phyloP scores from a whole-genome alignment of 1,140 invertebrate genomes.

The Pogonognathellus flavescens region DNA sequence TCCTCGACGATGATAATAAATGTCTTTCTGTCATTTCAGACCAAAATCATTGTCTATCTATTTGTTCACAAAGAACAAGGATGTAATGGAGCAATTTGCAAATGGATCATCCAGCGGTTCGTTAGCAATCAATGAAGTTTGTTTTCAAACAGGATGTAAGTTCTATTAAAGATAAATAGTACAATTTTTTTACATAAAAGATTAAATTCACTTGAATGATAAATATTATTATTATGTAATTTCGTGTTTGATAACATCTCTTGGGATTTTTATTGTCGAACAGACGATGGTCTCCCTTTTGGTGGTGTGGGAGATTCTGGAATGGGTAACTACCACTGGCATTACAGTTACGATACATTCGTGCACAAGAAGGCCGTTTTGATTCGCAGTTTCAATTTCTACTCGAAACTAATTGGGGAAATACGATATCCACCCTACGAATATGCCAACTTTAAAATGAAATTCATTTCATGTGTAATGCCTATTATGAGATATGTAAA shows the following conservation, averaged over 20 bases:
- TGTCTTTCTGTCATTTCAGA: conserved; percentile 22
- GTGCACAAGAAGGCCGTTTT: conserved; percentile 75
- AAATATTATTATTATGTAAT: not conserved
- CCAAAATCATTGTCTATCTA: conserved; percentile 86
- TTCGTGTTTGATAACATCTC: too few relatives aligned
- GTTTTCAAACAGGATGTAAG: conserved; percentile 59
- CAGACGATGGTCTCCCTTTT: conserved; percentile 84
- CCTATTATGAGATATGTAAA: not conserved
- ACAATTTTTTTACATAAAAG: conserved; percentile 11
- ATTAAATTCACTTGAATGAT: not conserved
- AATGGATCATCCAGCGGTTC: conserved; percentile 86
- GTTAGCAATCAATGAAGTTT: conserved; percentile 60
- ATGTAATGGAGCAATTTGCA: conserved; percentile 80
- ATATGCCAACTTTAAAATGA: conserved; percentile 33
- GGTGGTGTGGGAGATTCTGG: conserved; percentile 89
- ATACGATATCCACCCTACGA: conserved; percentile 63
- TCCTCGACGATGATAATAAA: not conserved
- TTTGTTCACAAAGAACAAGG: conserved; percentile 83
- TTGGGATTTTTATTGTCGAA: not conserved
- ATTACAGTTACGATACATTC: conserved; percentile 91
- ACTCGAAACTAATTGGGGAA: conserved; percentile 52
- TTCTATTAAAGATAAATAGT: not conserved
- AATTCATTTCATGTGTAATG: conserved; percentile 50
- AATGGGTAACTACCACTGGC: conserved; percentile 92
- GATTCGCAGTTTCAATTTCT: conserved; percentile 46